A percentile compares a stretch with the other conserved stretches of the same genome.
phyloP scores from a whole-genome alignment of 2,888 invertebrate species.

The Drosophila peninsularis region DNA sequence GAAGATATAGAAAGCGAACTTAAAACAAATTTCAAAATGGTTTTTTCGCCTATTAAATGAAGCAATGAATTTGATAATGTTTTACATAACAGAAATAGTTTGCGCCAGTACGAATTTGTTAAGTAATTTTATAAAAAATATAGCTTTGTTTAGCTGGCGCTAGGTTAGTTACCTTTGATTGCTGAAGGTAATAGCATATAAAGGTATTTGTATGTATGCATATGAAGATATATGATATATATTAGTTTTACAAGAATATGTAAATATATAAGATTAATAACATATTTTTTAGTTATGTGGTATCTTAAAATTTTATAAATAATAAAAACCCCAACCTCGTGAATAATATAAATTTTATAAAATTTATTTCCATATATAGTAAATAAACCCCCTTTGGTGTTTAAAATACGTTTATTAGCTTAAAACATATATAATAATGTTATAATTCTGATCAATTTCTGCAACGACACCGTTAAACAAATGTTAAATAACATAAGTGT shows the following conservation, averaged over 20 bases:
- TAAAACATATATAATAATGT: not conserved
- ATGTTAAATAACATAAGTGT: not conserved
- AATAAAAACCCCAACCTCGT: no score
- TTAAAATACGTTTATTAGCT: not conserved
- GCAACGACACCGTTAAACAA: not conserved
- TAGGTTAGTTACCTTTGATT: not conserved
- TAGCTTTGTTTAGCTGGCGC: no score
- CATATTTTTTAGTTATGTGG: no score
- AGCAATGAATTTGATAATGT: not conserved
- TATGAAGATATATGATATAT: no score
- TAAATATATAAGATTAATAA: no score
- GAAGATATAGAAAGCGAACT: not conserved
- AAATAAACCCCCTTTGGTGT: not conserved
- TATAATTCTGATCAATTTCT: not conserved
- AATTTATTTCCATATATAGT: no score
- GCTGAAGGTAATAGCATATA: no score
- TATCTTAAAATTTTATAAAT: no score
- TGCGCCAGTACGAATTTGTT: not conserved
- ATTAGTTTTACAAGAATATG: no score
- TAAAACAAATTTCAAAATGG: no score
- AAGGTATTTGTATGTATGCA: no score
- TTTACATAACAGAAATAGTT: constrained; percentile 1
- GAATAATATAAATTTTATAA: no score
- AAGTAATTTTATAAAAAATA: not conserved
- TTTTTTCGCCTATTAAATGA: not conserved